Evolutionary conservation across 2,113 vertebrate species (phyloP), one percentile per base, ranked within the genome.

Genomic region (Neodontobutis hainanensis): DNA sequence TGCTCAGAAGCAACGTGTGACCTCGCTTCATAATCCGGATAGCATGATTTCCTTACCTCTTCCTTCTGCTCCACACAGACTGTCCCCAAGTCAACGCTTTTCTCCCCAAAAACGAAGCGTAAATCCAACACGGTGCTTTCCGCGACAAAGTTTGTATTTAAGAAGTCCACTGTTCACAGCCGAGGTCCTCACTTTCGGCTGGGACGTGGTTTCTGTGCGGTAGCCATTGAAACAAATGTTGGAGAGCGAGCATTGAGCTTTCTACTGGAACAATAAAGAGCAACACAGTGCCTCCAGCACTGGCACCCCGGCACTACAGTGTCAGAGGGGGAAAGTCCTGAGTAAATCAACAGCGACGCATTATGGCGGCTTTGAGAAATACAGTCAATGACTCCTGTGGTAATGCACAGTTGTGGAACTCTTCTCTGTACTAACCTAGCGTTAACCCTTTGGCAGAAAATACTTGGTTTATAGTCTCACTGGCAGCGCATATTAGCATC

Each of bases 181-280:
- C 9, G 50, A 50, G 15, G 64, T 77, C 50, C 83, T 81, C 67
- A 51, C 77, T 77, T 78, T 90, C 82, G 87, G 82, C 72, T 73
- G 75, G 84, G 83, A 85, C 85, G 80, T 68, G 77, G 68, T 68
- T 60, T 66, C 58, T 48, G 70, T 0, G 58, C 6, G 58, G 85
- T 40, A 51, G 82, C 85, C 88, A 90, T 89, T 73, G 77, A 74
- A 10, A 64, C 68, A 51, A 90, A 74, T 70, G 80, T 56, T 67
- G 61, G 38, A 62, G 77, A 61, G 68, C 75, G 61, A 16, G 71
- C 49, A n/a, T 4, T 0, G 67, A 57, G 78, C 67, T 72, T 68
- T 70, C 62, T 32, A 10, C 64, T 46, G 65, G 81, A 85, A 90
- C 89, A 90, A 90, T 89, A 46, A 88, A 65, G 70, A 82, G 77